phyloP scores from a whole-genome alignment of 2,113 vertebrate species.

The Polypterus bichir region DNA sequence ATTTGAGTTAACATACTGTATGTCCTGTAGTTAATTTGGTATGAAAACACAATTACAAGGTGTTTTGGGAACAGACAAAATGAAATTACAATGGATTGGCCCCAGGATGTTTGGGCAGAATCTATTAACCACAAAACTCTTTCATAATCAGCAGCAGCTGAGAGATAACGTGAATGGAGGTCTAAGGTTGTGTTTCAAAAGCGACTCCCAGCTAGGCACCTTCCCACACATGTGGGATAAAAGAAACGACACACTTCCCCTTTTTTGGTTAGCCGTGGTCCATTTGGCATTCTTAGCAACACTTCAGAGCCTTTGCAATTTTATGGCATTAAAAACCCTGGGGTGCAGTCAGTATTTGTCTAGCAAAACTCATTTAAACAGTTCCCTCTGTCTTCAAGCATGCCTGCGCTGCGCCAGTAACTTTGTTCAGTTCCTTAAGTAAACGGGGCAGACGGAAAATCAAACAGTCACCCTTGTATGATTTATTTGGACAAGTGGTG shows the following conservation, averaged over 20 bases:
- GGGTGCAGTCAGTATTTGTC: not conserved
- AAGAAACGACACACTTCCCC: conserved; percentile 13
- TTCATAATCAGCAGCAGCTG: conserved; percentile 43
- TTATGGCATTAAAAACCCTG: not conserved
- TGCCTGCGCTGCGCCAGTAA: not conserved
- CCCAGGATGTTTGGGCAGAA: conserved; percentile 32
- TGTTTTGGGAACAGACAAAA: conserved; percentile 19
- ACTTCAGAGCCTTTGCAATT: not conserved
- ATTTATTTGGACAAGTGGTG: no score
- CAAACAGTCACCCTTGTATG: conserved; percentile 1
- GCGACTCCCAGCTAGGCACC: conserved; percentile 8
- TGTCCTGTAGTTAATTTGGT: conserved; percentile 38
- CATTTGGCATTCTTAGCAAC: not conserved
- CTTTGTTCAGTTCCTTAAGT: not conserved
- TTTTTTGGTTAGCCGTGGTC: conserved; percentile 2
- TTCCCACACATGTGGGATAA: conserved; percentile 14
- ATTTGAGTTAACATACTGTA: conserved; percentile 30
- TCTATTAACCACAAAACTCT: conserved; percentile 45
- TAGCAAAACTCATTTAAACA: not conserved
- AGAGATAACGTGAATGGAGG: conserved; percentile 17
- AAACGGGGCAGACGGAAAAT: not conserved
- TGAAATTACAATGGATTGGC: conserved; percentile 32
- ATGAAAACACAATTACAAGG: conserved; percentile 20
- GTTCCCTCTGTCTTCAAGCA: not conserved
- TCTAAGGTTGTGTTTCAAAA: conserved; percentile 16